Base-by-base conservation (phyloP, 2,888 invertebrate genomes). In the Rhyacophila evoluta region DNA sequence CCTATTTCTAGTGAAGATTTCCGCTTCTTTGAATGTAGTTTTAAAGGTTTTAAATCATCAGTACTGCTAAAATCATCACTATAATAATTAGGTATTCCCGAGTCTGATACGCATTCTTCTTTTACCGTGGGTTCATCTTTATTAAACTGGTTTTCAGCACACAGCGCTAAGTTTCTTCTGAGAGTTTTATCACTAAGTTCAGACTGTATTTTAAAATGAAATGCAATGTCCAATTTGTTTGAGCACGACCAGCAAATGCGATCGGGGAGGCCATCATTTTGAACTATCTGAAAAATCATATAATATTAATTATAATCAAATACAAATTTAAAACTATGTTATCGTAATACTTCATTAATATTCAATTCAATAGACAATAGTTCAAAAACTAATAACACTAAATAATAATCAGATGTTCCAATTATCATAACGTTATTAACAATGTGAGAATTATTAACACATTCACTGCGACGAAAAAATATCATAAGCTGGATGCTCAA, bases 201-300 rank as follows among this genome's bases (percentile, higher is more conserved):
- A n/a, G 72, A 78, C 55, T 74, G 78, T 5, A 41, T 33, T 74
- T 74, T 78, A 19, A 78, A 78, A 70, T 74, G 33, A 12, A 33
- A 41, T 2, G 55, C 41, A 38, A 71, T 70, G 8, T 78, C 72
- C 8, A 78, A 11, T 11, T 55, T 55, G 41, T 69, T 70, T 33
- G 12, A 39, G 41, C 78, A 78, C 12, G 68, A 11, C 11, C 39
- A 68, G 36, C 78, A 78, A 27, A 74, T 78, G 36, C 70, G 77
- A n/a, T 77, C 73, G 4, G 77, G 77, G 19, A 77, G 68, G 15
- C 77, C 77, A 68, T 77, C 77, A 73, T 73, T 39, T 33, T 72
- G 15, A 19, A 73, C 4, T 12, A 77, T 39, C 77, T 77, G 38
- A 15, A 73, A 72, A 67, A 75, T 36, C 2, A 25, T n/a, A 4